Conservation (phyloP, 2,888 invertebrate genomes). For the Caenorhabditis parvicauda region DNA sequence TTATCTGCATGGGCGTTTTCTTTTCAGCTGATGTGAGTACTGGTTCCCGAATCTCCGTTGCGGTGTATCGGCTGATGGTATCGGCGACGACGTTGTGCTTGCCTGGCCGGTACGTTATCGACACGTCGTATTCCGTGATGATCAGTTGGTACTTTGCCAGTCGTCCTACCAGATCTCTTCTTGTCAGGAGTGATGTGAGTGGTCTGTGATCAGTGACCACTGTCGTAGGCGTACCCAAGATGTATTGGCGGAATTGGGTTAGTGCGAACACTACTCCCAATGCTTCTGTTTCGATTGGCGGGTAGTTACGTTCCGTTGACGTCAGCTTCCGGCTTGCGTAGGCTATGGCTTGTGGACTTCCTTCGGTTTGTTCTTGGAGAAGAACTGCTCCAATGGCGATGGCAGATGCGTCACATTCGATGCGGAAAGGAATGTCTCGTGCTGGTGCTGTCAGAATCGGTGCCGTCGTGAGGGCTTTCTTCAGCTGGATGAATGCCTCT, state of each 20-base stretch:
- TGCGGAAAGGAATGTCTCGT: constrained; percentile 11
- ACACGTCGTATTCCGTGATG: constrained; percentile 9
- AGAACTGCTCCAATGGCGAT: constrained; percentile 20
- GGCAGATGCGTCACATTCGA: constrained; percentile 19
- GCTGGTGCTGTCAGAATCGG: constrained; percentile 15
- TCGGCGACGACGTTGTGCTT: constrained; percentile 9
- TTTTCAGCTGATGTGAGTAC: no score
- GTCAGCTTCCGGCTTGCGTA: constrained; percentile 10
- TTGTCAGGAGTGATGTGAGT: constrained; percentile 6
- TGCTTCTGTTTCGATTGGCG: constrained; percentile 22
- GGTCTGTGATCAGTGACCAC: constrained; percentile 21
- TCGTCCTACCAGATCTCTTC: constrained; percentile 9
- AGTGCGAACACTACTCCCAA: constrained; percentile 12
- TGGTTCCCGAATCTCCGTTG: no score
- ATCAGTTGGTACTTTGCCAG: constrained; percentile 9
- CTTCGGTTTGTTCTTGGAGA: constrained; percentile 10
- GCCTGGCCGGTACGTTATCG: constrained; percentile 16
- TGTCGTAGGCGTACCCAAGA: constrained; percentile 6
- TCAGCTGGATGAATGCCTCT: constrained; percentile 12
- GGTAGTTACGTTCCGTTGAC: constrained; percentile 6
- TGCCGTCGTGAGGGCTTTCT: constrained; percentile 1
- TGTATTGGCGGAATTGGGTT: constrained; percentile 14
- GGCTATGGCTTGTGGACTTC: constrained; percentile 5
- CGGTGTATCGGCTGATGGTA: constrained; percentile 6
- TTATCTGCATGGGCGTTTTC: no score